Base-by-base conservation (phyloP, 2,797 vertebrate genomes). In the Neosalanx taihuensis region DNA sequence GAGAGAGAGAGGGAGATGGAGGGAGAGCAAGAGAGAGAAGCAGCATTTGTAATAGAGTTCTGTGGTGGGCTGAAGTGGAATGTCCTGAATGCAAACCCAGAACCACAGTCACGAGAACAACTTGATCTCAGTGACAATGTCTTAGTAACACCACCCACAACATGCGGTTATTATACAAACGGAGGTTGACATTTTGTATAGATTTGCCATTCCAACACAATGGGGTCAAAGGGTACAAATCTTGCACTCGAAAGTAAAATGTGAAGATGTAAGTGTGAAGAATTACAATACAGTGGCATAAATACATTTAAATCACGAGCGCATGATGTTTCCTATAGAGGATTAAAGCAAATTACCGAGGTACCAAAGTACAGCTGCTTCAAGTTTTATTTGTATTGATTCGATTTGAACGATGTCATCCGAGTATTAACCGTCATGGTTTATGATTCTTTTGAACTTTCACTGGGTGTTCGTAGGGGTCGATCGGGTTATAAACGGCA, bases 1-100 rank as follows among this genome's bases (percentile, higher is more conserved):
- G 0, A 1, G 31, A 23, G n/a, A 4, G 33, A 5, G 35, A 37
- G 33, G 23, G 18, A 64, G 62, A 41, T n/a, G 13, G 62, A 64
- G 18, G 13, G 33, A 64, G 10, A 20, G 10, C 4, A n/a, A 18
- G 10, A 23, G 20, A 41, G 63, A 46, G 63, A 23, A 10, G 15
- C 30, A 69, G 53, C 67, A 58, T 69, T 69, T n/a, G 20, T 69
- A 58, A 2, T 33, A 33, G 56, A 5, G 4, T n/a, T 69, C 5
- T 30, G 31, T 15, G 33, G 30, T 58, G 20, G n/a, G 53, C 13
- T 20, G 51, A n/a, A 6, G 53, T 31, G 18, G 51, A 68, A 57
- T 57, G 30, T 56, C 4, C 2, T 18, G 51, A 57, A 68, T 20
- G 7, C 1, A 56, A 7, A 64, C 15, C 5, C 6, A 56, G 51